A percentile compares a stretch with the other conserved stretches of the same genome.
Evolutionary conservation across 2,797 vertebrate genomes (phyloP).

Genomic region (Centroberyx gerrardi): DNA sequence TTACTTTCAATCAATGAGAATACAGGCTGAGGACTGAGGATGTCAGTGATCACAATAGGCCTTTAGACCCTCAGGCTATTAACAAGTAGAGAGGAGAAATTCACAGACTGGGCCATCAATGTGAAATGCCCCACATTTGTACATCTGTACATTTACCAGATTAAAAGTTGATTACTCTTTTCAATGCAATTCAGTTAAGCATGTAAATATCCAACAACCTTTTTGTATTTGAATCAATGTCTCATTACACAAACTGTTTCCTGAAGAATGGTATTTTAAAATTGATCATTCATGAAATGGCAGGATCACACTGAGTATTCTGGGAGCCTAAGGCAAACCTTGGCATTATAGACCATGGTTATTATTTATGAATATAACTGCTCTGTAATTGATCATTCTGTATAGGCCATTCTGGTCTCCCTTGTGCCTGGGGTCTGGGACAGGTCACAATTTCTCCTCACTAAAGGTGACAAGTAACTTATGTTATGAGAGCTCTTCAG

Average conservation of each 20-base stretch:
- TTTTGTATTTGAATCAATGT: slow-evolving; percentile 11
- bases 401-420: neutral
- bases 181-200: neutral
- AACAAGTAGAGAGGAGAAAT: slow-evolving; percentile 4
- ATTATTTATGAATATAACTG: slow-evolving; percentile 12
- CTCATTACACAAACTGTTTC: neutral
- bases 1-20: slow-evolving; percentile 23
- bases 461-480: slow-evolving; percentile 1
- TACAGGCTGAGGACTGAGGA: neutral
- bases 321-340: neutral
- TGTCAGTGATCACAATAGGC: slow-evolving; percentile 28
- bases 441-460: slow-evolving; percentile 8
- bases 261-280: slow-evolving; percentile 4
- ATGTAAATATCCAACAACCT: neutral
- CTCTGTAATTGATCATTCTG: neutral
- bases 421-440: neutral
- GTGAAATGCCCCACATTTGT: slow-evolving; percentile 1
- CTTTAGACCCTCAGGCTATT: slow-evolving; percentile 23
- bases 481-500: neutral
- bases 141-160: neutral
- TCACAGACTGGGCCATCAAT: neutral
- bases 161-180: neutral
- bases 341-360: slow-evolving; percentile 5
- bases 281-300: slow-evolving; percentile 9
- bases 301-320: neutral